A percentile compares a stretch with the other conserved stretches of the same genome.
Conservation (phyloP, 2,888 invertebrate species). For the Campopleginae sp. region DNA sequence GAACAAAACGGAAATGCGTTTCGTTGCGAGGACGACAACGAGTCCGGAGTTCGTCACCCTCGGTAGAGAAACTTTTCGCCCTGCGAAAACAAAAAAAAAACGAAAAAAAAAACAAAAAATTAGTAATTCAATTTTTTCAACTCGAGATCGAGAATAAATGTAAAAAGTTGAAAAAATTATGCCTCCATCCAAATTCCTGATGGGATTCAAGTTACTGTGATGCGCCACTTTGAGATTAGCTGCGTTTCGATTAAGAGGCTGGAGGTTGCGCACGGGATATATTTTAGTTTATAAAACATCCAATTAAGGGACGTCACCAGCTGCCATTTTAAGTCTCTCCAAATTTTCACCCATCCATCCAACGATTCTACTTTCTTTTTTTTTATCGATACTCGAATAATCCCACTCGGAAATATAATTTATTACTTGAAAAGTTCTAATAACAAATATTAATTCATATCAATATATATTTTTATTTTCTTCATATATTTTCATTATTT, state of each 20-base stretch:
- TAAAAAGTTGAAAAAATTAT: neutral
- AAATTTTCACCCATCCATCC: neutral
- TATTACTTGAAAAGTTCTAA: no score
- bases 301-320: conserved; percentile 43
- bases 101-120: neutral
- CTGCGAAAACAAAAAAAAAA: neutral
- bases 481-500: no score
- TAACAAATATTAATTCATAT: no score
- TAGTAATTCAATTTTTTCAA: neutral
- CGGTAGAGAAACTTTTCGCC: conserved; percentile 17
- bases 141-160: neutral
- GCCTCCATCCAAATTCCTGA: conserved; percentile 63
- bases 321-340: conserved; percentile 19
- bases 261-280: conserved; percentile 61
- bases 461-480: no score
- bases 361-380: neutral
- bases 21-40: conserved; percentile 12
- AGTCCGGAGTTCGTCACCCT: conserved; percentile 35
- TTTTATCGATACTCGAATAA: neutral
- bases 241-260: conserved; percentile 47
- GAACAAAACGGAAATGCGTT: neutral
- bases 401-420: no score
- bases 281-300: conserved; percentile 40
- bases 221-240: conserved; percentile 46
- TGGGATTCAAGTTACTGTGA: conserved; percentile 39